A percentile compares a stretch with the other conserved stretches of the same genome.
phyloP scores from a whole-genome alignment of 2,797 vertebrate genomes.

The Lagodon rhomboides region DNA sequence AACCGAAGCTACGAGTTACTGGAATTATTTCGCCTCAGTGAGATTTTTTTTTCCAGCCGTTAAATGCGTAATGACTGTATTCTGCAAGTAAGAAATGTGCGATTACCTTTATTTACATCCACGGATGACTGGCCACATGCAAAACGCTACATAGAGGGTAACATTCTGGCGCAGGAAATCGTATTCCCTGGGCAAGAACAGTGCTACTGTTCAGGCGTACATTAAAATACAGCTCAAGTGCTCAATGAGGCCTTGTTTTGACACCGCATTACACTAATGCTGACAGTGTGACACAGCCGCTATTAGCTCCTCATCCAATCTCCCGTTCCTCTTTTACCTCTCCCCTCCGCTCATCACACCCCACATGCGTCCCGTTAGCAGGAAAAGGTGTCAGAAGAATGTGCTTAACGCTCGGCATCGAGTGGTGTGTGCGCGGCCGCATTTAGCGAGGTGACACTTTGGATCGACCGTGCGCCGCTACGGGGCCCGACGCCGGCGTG shows the following conservation, averaged over 20 bases:
- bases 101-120: conserved; percentile 3
- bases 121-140: neutral
- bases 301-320: conserved; percentile 51
- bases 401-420: conserved; percentile 57
- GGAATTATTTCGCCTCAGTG: neutral
- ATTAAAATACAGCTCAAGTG: conserved; percentile 34
- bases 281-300: conserved; percentile 48
- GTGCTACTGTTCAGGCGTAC: neutral
- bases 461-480: conserved; percentile 64
- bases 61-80: neutral
- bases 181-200: conserved; percentile 1
- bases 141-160: neutral
- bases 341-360: conserved; percentile 46
- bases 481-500: conserved; percentile 47
- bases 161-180: conserved; percentile 7
- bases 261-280: conserved; percentile 49
- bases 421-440: conserved; percentile 20
- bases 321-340: conserved; percentile 8
- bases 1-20: neutral
- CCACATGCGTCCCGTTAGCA: conserved; percentile 62
- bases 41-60: neutral
- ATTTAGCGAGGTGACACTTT: conserved; percentile 77
- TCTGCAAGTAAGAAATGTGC: neutral
- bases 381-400: conserved; percentile 65
- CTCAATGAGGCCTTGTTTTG: conserved; percentile 55